Evolutionary conservation across 2,797 vertebrate species (phyloP), one percentile per base, ranked within the genome.

Genomic region (Crenuchus spilurus): DNA sequence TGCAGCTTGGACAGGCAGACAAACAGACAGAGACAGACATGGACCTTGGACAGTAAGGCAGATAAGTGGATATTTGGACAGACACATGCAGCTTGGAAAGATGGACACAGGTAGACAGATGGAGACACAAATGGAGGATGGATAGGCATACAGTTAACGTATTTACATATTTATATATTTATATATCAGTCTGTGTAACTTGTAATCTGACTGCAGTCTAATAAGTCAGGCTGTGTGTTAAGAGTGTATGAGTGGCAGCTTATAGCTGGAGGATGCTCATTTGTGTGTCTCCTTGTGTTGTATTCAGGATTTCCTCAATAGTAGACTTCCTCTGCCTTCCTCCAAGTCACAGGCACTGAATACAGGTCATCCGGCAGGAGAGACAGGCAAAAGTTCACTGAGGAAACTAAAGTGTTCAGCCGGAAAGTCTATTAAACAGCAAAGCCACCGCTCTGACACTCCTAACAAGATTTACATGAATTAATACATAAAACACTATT

Each of bases 251-350:
- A 49, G 37, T 54, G 37, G 5, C 22, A 55, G 18, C 67, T 37
- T 35, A n/a, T 22, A 30, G 28, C 41, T 18, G 7, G 70, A 66
- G 48, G 67, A 72, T 49, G 42, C 58, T 42, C 16, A 44, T 30
- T 20, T 67, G 51, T 51, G 70, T 54, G 37, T 66, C 67, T 79
- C 49, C n/a, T 62, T 69, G 66, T 78, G 70, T 72, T 55, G 77
- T 11, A 28, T 67, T 60, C 72, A 86, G 86, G 84, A 88, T 75
- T 77, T 88, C 82, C 83, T 80, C 66, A 66, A 24, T 81, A 67
- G 54, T 69, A 22, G 61, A 74, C 20, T 84, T 82, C 79, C 77
- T 44, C 70, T 77, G 77, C 55, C 41, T 14, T n/a, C 79, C 62
- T 83, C 80, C 66, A 75, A 68, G 37, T 1, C 10, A 64, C 54